Evolutionary conservation across 2,888 invertebrate species (phyloP).

Genomic region (Panzeria rudis): DNA sequence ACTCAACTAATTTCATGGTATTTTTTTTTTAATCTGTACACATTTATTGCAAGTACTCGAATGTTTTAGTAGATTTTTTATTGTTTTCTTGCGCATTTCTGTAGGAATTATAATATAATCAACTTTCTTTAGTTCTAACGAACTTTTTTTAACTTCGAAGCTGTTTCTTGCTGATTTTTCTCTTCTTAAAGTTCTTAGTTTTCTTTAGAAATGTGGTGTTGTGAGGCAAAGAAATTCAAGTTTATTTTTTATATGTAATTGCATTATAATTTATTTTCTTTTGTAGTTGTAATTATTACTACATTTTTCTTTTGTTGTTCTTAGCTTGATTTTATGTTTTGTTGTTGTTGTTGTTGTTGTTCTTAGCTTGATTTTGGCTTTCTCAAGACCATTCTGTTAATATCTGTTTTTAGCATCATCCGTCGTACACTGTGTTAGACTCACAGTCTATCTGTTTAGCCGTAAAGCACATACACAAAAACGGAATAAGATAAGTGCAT

Average conservation of each 20-base stretch:
- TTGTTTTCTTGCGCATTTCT: background rate
- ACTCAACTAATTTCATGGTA: background rate
- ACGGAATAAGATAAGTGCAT: too few species aligned
- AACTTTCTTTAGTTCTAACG: conserved; percentile 1
- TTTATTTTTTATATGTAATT: conserved; percentile 44
- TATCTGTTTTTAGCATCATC: too few species aligned
- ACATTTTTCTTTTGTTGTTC: too few species aligned
- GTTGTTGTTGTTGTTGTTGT: background rate
- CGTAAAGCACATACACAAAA: too few species aligned
- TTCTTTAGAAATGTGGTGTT: conserved; percentile 42
- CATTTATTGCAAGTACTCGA: background rate
- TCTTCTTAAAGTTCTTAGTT: background rate
- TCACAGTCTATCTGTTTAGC: too few species aligned
- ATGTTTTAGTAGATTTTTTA: background rate
- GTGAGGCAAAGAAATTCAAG: conserved; percentile 52
- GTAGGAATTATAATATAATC: background rate
- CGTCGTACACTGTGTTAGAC: too few species aligned
- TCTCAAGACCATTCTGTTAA: too few species aligned
- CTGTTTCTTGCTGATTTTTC: background rate
- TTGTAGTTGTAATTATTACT: background rate
- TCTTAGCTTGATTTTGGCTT: conserved; percentile 1
- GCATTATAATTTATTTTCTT: conserved; percentile 12
- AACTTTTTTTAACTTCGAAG: background rate
- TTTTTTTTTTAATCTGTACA: background rate
- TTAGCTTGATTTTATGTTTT: background rate